phyloP scores from a whole-genome alignment of 2,797 vertebrate genomes.

The Cirrhinus molitorella region DNA sequence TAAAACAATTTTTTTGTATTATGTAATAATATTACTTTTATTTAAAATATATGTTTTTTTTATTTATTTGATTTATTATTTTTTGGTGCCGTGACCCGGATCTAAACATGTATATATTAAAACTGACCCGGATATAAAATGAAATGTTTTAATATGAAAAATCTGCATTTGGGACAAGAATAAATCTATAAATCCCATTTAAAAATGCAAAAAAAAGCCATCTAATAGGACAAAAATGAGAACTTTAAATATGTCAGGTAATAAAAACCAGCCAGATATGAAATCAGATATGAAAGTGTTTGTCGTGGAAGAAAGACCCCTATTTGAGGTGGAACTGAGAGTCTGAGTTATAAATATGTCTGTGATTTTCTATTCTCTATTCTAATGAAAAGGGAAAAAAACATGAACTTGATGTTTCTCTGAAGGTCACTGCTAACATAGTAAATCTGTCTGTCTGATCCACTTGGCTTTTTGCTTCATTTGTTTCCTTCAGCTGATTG shows the following conservation, averaged over 20 bases:
- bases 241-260: neutral
- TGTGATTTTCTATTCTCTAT: neutral
- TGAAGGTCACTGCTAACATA: conserved; percentile 44
- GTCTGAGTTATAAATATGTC: conserved; percentile 1
- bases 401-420: conserved; percentile 46
- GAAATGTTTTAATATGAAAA: too few relatives aligned
- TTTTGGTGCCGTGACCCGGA: too few relatives aligned
- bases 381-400: conserved; percentile 25
- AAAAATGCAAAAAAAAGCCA: too few relatives aligned
- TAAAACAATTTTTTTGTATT: too few relatives aligned
- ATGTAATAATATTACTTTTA: too few relatives aligned
- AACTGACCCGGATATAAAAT: too few relatives aligned
- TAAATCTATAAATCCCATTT: too few relatives aligned
- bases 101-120: too few relatives aligned
- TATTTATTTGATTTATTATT: too few relatives aligned
- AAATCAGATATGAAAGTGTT: neutral
- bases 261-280: neutral
- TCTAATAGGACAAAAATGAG: too few relatives aligned
- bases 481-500: conserved; percentile 39
- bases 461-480: conserved; percentile 15
- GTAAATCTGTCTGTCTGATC: conserved; percentile 46
- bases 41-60: too few relatives aligned
- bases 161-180: too few relatives aligned
- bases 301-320: neutral
- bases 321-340: neutral